A percentile compares a stretch with the other conserved stretches of the same genome.
Evolutionary conservation across 2,113 vertebrate species (phyloP).

Genomic region (Paraplagusia blochii): DNA sequence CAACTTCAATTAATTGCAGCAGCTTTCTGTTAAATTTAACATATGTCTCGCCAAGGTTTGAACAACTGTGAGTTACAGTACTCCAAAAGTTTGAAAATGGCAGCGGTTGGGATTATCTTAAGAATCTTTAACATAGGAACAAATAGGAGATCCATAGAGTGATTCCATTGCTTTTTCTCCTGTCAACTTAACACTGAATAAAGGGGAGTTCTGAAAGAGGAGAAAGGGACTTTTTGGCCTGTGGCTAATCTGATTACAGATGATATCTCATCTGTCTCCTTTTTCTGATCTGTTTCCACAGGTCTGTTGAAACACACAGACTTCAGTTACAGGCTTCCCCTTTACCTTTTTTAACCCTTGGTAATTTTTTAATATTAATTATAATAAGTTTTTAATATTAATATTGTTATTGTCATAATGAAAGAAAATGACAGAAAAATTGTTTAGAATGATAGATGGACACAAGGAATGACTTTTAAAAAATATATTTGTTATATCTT

Average conservation of each 20-base stretch:
- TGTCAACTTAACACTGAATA: constrained; percentile 6
- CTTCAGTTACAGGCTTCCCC: neutral
- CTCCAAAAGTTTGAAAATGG: too few relatives aligned
- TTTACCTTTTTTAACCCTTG: neutral
- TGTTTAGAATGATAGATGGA: too few relatives aligned
- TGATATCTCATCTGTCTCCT: neutral
- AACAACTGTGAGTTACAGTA: neutral
- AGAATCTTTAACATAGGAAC: neutral
- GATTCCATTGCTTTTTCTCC: constrained; percentile 27
- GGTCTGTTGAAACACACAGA: neutral
- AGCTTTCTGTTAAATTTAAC: constrained; percentile 15
- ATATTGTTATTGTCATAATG: too few relatives aligned
- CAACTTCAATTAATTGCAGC: constrained; percentile 54
- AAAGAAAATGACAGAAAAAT: too few relatives aligned
- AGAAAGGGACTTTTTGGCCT: neutral
- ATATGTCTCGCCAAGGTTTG: constrained; percentile 11
- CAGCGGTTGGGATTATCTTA: neutral
- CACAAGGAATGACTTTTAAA: too few relatives aligned
- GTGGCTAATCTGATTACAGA: constrained; percentile 10
- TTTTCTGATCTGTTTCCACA: neutral
- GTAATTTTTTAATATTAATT: too few relatives aligned
- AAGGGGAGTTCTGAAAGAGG: constrained; percentile 7
- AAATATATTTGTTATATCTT: too few relatives aligned
- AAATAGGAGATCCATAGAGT: too few relatives aligned
- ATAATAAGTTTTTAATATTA: too few relatives aligned